Base-by-base conservation (phyloP, 2,113 vertebrate genomes). In the Silurus asotus region DNA sequence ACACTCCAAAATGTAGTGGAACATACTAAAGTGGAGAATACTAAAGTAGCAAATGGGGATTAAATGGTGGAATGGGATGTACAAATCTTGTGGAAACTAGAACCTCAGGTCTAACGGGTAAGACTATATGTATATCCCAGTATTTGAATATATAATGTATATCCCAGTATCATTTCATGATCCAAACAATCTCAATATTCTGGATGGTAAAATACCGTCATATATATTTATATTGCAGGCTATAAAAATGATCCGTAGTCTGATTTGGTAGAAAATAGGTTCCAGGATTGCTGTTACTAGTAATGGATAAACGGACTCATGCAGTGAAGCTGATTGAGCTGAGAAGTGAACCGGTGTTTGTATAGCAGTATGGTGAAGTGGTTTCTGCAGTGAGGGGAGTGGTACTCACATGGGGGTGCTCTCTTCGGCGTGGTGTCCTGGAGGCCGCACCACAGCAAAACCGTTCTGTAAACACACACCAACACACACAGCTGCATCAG, bases 341-440 rank as follows among this genome's bases (percentile, higher is more conserved):
- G 70, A 1, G 70, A 8, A 76, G 49, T n/a, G 51, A 8, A 76
- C 14, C 49, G 6, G 72, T 25, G 10, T 23, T 23, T 23, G 51
- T 59, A 23, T 6, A 19, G 55, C 20, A 45, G 37, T 61, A 17
- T 28, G 25, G 62, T 65, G 56, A 64, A 62, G 58, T 56, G 58
- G 58, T 79, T 87, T 17, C 14, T n/a, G 59, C 45, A 75, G 51
- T 69, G 65, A 49, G 70, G 15, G 78, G 51, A 62, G 70, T 5
- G 85, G 76, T 61, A 96, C 98, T 97, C 88, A 99, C 98, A 99
- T 99, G 45, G 97, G 98, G 0, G 98, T 98, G 92, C 97, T 98
- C 93, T 99, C 97, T 92, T 99, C 98, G 0, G 98, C 98, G 0
- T 99, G 98, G 90, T 99, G 98, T 91, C 98, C 98, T 0, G 98